phyloP scores from a whole-genome alignment of 2,797 vertebrate species.

The Hyperoplus immaculatus region DNA sequence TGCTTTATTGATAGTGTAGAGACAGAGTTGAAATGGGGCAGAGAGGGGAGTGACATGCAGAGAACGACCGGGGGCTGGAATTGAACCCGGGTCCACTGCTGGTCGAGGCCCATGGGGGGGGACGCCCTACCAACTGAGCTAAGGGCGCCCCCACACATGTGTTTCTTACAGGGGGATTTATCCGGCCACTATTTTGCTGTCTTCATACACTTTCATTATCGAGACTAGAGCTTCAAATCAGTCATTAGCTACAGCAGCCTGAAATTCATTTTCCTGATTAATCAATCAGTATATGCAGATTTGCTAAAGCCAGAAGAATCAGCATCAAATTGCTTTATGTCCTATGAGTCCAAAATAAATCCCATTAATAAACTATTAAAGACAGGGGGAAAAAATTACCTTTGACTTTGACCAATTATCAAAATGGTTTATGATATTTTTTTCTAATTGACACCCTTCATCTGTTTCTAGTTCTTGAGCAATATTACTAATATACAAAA shows the following conservation, averaged over 20 bases:
- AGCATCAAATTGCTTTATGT: background rate
- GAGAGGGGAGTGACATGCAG: too few relatives aligned
- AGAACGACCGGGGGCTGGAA: too few relatives aligned
- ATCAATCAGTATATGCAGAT: background rate
- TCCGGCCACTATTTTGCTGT: background rate
- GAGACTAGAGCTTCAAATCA: background rate
- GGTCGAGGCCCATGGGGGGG: too few relatives aligned
- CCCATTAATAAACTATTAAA: too few relatives aligned
- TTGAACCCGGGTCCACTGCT: too few relatives aligned
- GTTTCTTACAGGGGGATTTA: background rate
- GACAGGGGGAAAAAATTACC: background rate
- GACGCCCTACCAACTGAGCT: too few relatives aligned
- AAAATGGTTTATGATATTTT: background rate
- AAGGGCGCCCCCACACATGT: background rate
- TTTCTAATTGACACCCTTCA: background rate
- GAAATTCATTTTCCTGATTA: background rate
- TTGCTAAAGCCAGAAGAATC: background rate
- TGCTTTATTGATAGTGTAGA: too few relatives aligned
- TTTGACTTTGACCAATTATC: background rate
- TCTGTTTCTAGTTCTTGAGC: background rate
- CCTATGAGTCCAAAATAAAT: too few relatives aligned
- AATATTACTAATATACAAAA: slow-evolving; percentile 12
- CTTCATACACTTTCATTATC: background rate
- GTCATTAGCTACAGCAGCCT: background rate
- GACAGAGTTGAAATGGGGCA: too few relatives aligned